phyloP scores from a whole-genome alignment of 2,888 invertebrate genomes.

The Cerastis leucographa region DNA sequence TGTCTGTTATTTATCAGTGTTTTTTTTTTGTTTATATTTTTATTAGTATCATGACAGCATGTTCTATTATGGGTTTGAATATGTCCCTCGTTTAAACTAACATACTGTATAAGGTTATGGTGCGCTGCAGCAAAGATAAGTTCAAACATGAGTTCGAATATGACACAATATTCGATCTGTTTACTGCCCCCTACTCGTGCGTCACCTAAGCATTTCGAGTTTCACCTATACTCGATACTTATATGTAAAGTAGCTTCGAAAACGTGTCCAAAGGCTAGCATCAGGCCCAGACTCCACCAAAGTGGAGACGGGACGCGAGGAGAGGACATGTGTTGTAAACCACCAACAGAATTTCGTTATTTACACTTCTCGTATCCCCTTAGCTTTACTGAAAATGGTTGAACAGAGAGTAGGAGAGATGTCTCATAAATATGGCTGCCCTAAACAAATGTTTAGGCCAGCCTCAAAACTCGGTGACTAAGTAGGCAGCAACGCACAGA shows the following conservation, averaged over 20 bases:
- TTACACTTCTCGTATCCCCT: background rate
- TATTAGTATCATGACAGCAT: too few relatives aligned
- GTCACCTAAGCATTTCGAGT: conserved; percentile 1
- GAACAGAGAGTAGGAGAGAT: background rate
- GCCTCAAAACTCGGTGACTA: background rate
- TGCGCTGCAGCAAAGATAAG: background rate
- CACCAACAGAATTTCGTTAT: background rate
- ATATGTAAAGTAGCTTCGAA: conserved; percentile 18
- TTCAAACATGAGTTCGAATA: background rate
- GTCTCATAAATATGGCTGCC: background rate
- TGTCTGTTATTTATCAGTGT: too few relatives aligned
- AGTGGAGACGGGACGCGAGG: background rate
- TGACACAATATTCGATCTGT: conserved; percentile 19
- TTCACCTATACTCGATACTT: conserved; percentile 1
- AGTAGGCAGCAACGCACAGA: background rate
- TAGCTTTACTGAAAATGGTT: background rate
- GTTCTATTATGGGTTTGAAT: too few relatives aligned
- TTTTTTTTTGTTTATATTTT: too few relatives aligned
- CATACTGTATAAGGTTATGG: background rate
- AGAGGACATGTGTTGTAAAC: background rate
- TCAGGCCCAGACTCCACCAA: background rate
- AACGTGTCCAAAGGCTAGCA: background rate
- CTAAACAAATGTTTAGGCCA: background rate
- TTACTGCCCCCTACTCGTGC: conserved; percentile 9
- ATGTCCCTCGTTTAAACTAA: too few relatives aligned